A percentile compares a stretch with the other conserved stretches of the same genome.
phyloP scores from a whole-genome alignment of 2,113 vertebrate genomes.

The Hippocampus mohnikei region DNA sequence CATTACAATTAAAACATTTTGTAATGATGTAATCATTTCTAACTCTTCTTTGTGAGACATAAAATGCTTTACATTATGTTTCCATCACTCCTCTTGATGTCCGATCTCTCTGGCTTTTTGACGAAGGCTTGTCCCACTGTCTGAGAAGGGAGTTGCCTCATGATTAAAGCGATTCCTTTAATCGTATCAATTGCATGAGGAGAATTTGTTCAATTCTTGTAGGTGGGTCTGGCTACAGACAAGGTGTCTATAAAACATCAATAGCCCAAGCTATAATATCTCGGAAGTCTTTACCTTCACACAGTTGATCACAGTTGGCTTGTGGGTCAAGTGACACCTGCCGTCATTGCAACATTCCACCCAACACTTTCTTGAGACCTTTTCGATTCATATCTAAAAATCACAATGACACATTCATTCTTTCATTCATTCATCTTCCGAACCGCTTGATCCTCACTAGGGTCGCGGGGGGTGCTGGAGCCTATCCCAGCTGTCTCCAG shows the following conservation, averaged over 20 bases:
- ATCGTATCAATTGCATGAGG: conserved; percentile 39
- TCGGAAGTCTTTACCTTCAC: conserved; percentile 31
- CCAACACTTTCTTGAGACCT: conserved; percentile 8
- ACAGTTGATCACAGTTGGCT: conserved; percentile 21
- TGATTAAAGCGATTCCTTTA: conserved; percentile 54
- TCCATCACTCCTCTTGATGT: conserved; percentile 23
- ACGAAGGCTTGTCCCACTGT: conserved; percentile 20
- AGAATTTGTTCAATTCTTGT: conserved; percentile 20
- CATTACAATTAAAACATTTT: background rate
- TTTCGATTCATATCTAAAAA: too few species aligned
- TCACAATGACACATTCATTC: too few species aligned
- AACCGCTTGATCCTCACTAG: too few species aligned
- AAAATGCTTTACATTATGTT: conserved; percentile 27
- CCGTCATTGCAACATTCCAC: conserved; percentile 25
- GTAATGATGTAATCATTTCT: background rate
- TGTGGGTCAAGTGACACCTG: conserved; percentile 22
- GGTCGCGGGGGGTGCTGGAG: too few species aligned
- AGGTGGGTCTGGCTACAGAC: conserved; percentile 11
- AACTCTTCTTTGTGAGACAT: conserved; percentile 6
- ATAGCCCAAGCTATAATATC: conserved; percentile 19
- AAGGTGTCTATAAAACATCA: conserved; percentile 30
- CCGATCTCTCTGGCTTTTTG: conserved; percentile 28
- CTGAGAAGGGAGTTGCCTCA: conserved; percentile 41
- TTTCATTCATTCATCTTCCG: too few species aligned
- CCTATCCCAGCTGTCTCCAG: too few species aligned